phyloP scores from a whole-genome alignment of 2,113 vertebrate genomes.

The Seriola quinqueradiata region DNA sequence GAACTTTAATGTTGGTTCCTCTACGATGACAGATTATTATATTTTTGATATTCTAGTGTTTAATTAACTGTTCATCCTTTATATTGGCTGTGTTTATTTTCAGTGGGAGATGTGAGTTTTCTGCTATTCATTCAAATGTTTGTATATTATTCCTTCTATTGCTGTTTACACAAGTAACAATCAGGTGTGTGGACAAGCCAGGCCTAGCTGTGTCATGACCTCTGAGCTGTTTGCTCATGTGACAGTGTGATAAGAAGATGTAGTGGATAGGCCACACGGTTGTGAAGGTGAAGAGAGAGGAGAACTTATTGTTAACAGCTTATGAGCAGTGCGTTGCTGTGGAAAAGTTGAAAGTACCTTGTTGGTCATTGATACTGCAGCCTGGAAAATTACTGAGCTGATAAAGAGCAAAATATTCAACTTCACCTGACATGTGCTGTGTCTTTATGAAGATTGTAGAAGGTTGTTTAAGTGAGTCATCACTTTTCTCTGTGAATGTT shows the following conservation, averaged over 20 bases:
- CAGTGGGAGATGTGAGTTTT: no score
- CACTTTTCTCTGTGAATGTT: not conserved
- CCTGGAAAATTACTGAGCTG: not conserved
- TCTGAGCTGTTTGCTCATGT: constrained; percentile 26
- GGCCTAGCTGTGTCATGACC: not conserved
- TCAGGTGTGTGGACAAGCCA: not conserved
- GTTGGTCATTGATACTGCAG: not conserved
- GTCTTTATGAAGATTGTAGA: not conserved
- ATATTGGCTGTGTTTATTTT: no score
- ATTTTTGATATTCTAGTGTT: no score
- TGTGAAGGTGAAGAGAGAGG: not conserved
- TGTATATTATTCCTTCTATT: no score
- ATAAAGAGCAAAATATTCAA: not conserved
- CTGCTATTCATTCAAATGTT: no score
- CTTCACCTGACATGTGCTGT: no score
- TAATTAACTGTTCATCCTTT: no score
- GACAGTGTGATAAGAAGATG: constrained; percentile 23
- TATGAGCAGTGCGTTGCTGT: not conserved
- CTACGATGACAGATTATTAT: no score
- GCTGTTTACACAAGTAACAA: not conserved
- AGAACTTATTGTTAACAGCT: no score
- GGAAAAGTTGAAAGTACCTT: not conserved
- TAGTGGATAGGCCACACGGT: not conserved
- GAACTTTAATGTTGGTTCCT: no score
- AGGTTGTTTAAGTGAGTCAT: constrained; percentile 1